Evolutionary conservation across 2,113 vertebrate genomes (phyloP).

Genomic region (Polypterus bichir): DNA sequence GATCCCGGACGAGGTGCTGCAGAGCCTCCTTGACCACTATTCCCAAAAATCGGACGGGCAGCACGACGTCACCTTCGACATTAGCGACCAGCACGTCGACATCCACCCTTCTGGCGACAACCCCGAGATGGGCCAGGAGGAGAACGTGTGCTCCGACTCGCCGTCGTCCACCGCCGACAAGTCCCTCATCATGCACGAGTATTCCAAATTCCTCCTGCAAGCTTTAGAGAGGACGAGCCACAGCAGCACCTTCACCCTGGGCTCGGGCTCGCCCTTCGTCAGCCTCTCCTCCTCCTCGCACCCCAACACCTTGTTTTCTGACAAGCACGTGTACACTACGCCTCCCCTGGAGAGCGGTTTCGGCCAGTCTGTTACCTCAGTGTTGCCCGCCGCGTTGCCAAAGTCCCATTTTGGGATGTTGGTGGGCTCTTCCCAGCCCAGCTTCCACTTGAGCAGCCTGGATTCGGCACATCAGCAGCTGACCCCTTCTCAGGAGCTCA

Average conservation of each 20-base stretch:
- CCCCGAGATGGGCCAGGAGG: constrained; percentile 71
- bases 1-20: constrained; percentile 94
- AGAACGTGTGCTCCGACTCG: constrained; percentile 60
- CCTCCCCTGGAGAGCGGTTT: constrained; percentile 89
- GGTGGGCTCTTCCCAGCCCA: constrained; percentile 73
- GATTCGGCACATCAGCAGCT: constrained; percentile 91
- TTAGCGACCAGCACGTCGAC: constrained; percentile 82
- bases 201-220: constrained; percentile 96
- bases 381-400: constrained; percentile 79
- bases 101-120: constrained; percentile 79
- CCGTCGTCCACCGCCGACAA: constrained; percentile 75
- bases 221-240: constrained; percentile 95
- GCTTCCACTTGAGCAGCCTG: constrained; percentile 80
- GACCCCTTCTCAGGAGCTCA: constrained; percentile 96
- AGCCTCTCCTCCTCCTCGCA: constrained; percentile 76
- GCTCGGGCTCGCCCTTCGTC: constrained; percentile 78
- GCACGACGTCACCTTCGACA: constrained; percentile 85
- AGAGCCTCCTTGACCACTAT: constrained; percentile 95
- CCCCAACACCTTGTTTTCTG: constrained; percentile 79
- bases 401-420: constrained; percentile 94
- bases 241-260: constrained; percentile 76
- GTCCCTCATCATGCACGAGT: constrained; percentile 84
- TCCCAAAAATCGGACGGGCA: constrained; percentile 81
- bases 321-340: constrained; percentile 85
- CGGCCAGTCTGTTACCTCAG: constrained; percentile 79